These are phyloP conservation scores for Pseudochromis fuscus DNA, from an alignment of 2,797 vertebrate genomes.

Conservation along the genomic window DNA sequence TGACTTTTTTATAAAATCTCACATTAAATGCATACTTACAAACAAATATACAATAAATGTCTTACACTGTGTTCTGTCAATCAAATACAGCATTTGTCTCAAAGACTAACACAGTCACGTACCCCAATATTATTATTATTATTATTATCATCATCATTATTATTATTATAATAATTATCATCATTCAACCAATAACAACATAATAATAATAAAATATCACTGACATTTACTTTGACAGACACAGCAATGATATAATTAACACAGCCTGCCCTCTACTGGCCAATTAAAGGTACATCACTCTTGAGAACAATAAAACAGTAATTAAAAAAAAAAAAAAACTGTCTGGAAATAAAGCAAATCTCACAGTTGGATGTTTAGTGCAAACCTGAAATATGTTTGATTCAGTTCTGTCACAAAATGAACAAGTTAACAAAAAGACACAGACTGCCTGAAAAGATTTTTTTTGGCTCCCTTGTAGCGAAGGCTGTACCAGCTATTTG, in stretches of 20 bases:
- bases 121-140: too few species aligned
- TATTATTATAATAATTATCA: too few species aligned
- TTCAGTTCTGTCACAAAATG: neutral
- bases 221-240: too few species aligned
- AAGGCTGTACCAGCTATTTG: neutral
- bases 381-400: neutral
- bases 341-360: neutral
- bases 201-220: too few species aligned
- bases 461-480: neutral
- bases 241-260: neutral
- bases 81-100: neutral
- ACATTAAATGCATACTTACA: constrained; percentile 1
- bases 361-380: neutral
- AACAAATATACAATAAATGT: too few species aligned
- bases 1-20: neutral
- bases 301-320: neutral
- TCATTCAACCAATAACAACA: too few species aligned
- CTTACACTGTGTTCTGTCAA: too few species aligned
- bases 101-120: neutral
- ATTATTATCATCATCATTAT: too few species aligned
- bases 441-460: neutral
- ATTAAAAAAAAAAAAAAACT: neutral
- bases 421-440: neutral
- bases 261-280: constrained; percentile 55
- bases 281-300: neutral